Evolutionary conservation across 2,888 invertebrate genomes (phyloP), one percentile per base, ranked within the genome.

Genomic region (Agapostemon virescens): DNA sequence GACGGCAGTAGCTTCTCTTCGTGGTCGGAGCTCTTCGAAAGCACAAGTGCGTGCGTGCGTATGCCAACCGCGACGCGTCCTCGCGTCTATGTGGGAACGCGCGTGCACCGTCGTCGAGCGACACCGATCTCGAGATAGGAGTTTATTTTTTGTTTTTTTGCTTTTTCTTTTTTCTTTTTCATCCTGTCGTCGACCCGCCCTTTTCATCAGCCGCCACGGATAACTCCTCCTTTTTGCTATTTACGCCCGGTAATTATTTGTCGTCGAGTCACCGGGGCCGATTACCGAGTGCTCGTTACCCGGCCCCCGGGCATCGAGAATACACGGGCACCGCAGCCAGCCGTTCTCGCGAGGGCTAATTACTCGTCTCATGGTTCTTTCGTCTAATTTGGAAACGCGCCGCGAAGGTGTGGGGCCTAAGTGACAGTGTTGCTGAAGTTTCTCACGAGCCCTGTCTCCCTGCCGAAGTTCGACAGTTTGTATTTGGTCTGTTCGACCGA

Each of bases 221-320:
- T 61, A n/a, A 55, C 52, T 73, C 74, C 26, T 52, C 55, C 52
- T 75, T 68, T 77, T 72, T 63, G 63, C 74, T 74, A 61, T 82
- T 82, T 78, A 72, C 75, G 49, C 64, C 49, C 52, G 82, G 77
- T 82, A 78, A 83, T 83, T 83, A 82, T 82, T 77, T 78, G 78
- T 66, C 71, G 77, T 70, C 68, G 73, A 69, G 66, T 42, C 61
- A n/a, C 23, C 72, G 20, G 33, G 69, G 15, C 64, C 67, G 69
- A 82, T 64, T 77, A 69, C 68, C 42, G 33, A 67, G 74, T 71
- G 74, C 81, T 81, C 76, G 81, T 81, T 81, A 72, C 61, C 52
- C 58, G 58, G 58, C 58, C 58, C 20, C 58, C 26, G 58, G 58
- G 58, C 58, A 58, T 58, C 58, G 58, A 30, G 30, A 58, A 58